Evolutionary conservation across 1,140 invertebrate genomes (phyloP), one percentile per base, ranked within the genome.

Genomic region (Carcinoscorpius rotundicauda): DNA sequence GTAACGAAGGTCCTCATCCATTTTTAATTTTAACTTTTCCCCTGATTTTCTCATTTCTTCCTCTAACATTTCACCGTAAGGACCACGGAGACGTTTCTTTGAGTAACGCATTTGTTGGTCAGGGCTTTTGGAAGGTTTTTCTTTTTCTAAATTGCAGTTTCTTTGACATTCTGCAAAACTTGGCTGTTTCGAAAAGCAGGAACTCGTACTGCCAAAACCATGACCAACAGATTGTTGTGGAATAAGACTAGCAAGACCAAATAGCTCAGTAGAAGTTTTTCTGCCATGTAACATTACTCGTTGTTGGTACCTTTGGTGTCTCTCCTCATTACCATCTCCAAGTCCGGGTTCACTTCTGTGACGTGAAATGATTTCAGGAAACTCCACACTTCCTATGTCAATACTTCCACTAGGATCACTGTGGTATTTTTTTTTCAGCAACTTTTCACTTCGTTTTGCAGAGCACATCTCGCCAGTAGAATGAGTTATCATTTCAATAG

Each of bases 1-100:
- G 29, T 29, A 2, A 29, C 29, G 29, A 29, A 29, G 29, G 29
- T 29, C 29, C 29, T 29, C 29, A 29, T 29, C 29, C 29, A 29
- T 29, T 29, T 29, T 29, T 29, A 29, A 2, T 55, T 55, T 55
- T 55, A 8, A 3, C 53, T 55, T 55, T n/a, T 55, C 53, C 53
- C 53, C 53, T 6, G 75, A 72, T 72, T 87, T 87, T 59, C 85
- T 87, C 84, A 88, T 87, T 76, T 89, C 86, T 3, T 86, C 85
- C 73, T 89, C 87, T 9, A 89, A 76, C 87, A 89, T 89, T 74
- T 88, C 85, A 0, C 87, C 86, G 71, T 88, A 89, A 4, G 87
- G 87, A 4, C 87, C 87, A 10, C 87, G 78, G 1, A 89, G 75
- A 48, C 86, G 77, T 52, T 69, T 70, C 75, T 88, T 88, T 6